Evolutionary conservation across 1,140 invertebrate species (phyloP).

Genomic region (Drosophila lacertosa): DNA sequence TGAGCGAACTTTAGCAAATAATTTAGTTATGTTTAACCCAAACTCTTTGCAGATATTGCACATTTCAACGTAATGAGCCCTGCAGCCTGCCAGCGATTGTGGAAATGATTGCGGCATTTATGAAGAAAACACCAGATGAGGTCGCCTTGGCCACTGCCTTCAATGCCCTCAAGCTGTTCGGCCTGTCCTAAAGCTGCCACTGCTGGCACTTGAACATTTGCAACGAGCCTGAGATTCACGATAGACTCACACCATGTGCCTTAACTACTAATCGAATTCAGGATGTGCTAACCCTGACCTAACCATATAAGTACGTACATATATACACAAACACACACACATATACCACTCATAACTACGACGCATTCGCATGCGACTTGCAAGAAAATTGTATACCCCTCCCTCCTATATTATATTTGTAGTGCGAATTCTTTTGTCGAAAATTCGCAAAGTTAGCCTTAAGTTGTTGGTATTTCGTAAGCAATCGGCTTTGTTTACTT

Average conservation of each 20-base stretch:
- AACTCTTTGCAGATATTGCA: conserved; percentile 89
- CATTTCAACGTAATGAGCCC: conserved; percentile 98
- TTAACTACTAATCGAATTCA: conserved; percentile 76
- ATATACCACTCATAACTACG: too few relatives aligned
- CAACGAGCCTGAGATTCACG: conserved; percentile 72
- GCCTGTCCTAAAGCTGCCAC: conserved; percentile 87
- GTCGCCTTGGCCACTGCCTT: conserved; percentile 96
- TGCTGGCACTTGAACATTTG: conserved; percentile 37
- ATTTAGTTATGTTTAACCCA: neutral
- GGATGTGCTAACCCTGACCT: conserved; percentile 56
- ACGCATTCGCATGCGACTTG: conserved; percentile 64
- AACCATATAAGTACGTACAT: conserved; percentile 31
- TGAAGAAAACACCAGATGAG: conserved; percentile 93
- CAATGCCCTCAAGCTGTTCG: conserved; percentile 96
- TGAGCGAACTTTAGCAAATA: too few relatives aligned
- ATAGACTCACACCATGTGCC: conserved; percentile 75
- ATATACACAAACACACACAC: conserved; percentile 33
- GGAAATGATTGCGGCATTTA: conserved; percentile 96
- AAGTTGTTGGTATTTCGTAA: conserved; percentile 69
- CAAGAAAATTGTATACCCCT: conserved; percentile 47
- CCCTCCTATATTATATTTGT: conserved; percentile 27
- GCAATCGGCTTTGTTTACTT: conserved; percentile 52
- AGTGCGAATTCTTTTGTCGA: conserved; percentile 48
- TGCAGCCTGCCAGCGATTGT: conserved; percentile 96
- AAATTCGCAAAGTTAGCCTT: conserved; percentile 62